Evolutionary conservation across 2,797 vertebrate species (phyloP), one percentile per base, ranked within the genome.

Genomic region (Myotis planiceps): DNA sequence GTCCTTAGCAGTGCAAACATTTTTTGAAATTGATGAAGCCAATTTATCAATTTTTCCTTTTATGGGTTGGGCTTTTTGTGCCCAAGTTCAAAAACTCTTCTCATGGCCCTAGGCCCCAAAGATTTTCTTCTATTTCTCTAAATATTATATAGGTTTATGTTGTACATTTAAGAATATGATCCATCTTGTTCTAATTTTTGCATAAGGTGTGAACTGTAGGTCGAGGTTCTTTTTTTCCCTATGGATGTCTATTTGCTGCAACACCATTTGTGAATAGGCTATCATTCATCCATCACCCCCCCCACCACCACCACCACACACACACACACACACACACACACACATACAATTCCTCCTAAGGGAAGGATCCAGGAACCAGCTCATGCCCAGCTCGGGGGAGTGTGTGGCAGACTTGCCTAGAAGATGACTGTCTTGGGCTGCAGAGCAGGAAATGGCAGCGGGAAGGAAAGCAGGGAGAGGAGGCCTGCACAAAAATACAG

Each of bases 341-440:
- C 34, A 55, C 21, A 55, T 21, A 55, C 19, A 19, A 32, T 29
- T n/a, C 37, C 58, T 85, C 89, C 93, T 69, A 55, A 79, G 89
- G 83, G 89, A 97, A 90, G 42, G 89, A 95, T 78, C 90, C 92
- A 96, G 91, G 85, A 95, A 85, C 29, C 95, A 96, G 83, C 92
- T 94, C 94, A 96, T 87, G 21, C 90, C 91, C 49, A 96, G 39
- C 83, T 96, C 69, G 71, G 83, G 97, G 90, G 88, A 94, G 95
- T 87, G 83, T 97, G 93, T 97, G 94, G 91, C 91, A 94, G 93
- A 65, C 76, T 81, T 60, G 55, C 51, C 42, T 63, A 92, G 81
- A 97, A 95, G 74, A 90, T 12, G 34, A 42, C 78, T 87, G 37
- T 92, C 63, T 96, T 71, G 71, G 88, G 69, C 92, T 95, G 69